Base-by-base conservation (phyloP, 1,140 invertebrate species). In the Tigriopus japonicus region DNA sequence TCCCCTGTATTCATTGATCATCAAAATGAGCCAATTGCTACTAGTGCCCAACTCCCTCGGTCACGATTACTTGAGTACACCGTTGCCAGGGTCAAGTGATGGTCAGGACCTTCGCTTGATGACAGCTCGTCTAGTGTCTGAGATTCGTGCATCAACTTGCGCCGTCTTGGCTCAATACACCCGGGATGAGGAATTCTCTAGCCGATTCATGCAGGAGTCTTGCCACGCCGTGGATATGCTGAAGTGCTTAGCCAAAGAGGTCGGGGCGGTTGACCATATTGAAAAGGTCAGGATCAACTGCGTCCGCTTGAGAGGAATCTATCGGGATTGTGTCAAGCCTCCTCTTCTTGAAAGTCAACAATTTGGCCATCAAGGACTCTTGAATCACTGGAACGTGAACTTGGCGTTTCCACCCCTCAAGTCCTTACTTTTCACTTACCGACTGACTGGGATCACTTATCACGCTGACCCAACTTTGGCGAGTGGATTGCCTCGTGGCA, bases 241-340 rank as follows among this genome's bases (percentile, higher is more conserved):
- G 41, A 74, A 73, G 60, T 68, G 66, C 13, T 61, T 74, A 15
- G 66, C 71, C 53, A 73, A 73, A 59, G 71, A 72, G 17, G 72
- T 70, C 54, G 65, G 65, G 42, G 63, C 70, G 67, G 67, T 69
- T 52, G 67, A 68, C 43, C 62, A 71, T 52, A 62, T 65, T 19
- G 63, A 63, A n/a, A 67, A 70, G 1, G 63, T 72, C 15, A 69
- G 72, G 59, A 59, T 65, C 15, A 69, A 71, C 41, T 71, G 69
- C 58, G 67, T 68, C 41, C 63, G 67, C 52, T 63, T 73, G 45
- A 64, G 71, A 35, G 67, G 71, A 63, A 60, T 74, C 12, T 73
- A 73, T 63, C 66, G 71, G 58, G 72, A 74, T 63, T 73, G 71
- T 68, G 70, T 70, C 19, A 73, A 73, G 64, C 72, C 72, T 40